Conservation (phyloP, 2,797 vertebrate genomes). For the Tangara arthus region DNA sequence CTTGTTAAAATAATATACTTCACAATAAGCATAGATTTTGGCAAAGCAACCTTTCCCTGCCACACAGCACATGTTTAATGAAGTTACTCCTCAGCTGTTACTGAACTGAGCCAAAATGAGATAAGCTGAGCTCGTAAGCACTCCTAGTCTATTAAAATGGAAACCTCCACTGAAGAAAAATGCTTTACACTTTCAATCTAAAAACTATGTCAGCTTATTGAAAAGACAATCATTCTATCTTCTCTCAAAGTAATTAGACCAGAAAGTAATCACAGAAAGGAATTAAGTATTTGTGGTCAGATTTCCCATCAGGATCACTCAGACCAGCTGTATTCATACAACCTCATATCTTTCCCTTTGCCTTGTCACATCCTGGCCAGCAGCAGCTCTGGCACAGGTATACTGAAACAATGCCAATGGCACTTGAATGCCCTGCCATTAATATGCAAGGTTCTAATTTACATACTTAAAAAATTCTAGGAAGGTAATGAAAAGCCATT, state of each 20-base stretch:
- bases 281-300: not conserved
- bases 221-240: not conserved
- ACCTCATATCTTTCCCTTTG: not conserved
- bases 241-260: slow-evolving; percentile 18
- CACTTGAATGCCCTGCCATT: not conserved
- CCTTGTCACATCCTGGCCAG: not conserved
- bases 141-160: not conserved
- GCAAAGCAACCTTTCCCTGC: not conserved
- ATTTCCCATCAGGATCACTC: not conserved
- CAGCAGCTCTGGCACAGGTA: not conserved
- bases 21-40: not conserved
- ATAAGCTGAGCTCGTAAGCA: not conserved
- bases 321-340: not conserved
- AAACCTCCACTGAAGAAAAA: slow-evolving; percentile 18
- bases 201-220: not conserved
- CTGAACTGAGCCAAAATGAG: slow-evolving; percentile 20
- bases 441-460: slow-evolving; percentile 15
- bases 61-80: slow-evolving; percentile 30
- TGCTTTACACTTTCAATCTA: not conserved
- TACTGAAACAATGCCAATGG: not conserved
- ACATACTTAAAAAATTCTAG: not conserved
- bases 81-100: slow-evolving; percentile 26
- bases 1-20: slow-evolving; percentile 13
- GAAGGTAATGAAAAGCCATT: not conserved
- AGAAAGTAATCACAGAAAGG: slow-evolving; percentile 18